A percentile compares a stretch with the other conserved stretches of the same genome.
Conservation (phyloP, 2,888 invertebrate species). For the Acronicta leporina region DNA sequence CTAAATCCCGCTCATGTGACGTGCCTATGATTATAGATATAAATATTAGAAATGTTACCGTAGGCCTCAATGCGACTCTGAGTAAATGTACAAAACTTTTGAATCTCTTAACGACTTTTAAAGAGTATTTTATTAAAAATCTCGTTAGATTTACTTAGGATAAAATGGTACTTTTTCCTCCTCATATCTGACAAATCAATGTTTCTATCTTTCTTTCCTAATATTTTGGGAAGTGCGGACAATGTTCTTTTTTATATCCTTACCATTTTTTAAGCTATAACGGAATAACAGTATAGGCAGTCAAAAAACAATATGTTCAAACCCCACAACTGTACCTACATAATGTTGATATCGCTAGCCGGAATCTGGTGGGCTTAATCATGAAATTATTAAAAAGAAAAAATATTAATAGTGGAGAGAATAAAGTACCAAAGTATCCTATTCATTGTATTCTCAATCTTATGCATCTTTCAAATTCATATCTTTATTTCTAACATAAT, state of each 20-base stretch:
- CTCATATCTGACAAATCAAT: no score
- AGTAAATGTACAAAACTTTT: conserved; percentile 50
- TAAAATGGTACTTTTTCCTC: conserved; percentile 21
- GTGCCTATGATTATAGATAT: no score
- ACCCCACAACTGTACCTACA: no score
- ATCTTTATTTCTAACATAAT: background rate
- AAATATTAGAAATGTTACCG: background rate
- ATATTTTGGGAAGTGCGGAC: background rate
- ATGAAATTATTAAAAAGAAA: background rate
- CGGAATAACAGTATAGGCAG: no score
- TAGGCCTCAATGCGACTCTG: conserved; percentile 14
- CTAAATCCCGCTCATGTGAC: conserved; percentile 4
- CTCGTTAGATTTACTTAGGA: conserved; percentile 7
- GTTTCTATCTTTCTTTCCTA: no score
- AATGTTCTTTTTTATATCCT: no score
- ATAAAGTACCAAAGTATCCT: conserved; percentile 34
- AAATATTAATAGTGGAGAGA: conserved; percentile 1
- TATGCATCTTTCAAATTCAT: background rate
- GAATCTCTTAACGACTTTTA: conserved; percentile 32
- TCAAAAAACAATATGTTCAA: no score
- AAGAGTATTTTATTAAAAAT: conserved; percentile 3
- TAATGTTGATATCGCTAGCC: no score
- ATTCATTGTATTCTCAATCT: conserved; percentile 4
- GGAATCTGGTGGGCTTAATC: background rate
- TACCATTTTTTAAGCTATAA: no score